Percentiles rank a stretch among this genome's conserved stretches.
Conservation (phyloP, 2,113 vertebrate genomes). For the Scartelaos histophorus region DNA sequence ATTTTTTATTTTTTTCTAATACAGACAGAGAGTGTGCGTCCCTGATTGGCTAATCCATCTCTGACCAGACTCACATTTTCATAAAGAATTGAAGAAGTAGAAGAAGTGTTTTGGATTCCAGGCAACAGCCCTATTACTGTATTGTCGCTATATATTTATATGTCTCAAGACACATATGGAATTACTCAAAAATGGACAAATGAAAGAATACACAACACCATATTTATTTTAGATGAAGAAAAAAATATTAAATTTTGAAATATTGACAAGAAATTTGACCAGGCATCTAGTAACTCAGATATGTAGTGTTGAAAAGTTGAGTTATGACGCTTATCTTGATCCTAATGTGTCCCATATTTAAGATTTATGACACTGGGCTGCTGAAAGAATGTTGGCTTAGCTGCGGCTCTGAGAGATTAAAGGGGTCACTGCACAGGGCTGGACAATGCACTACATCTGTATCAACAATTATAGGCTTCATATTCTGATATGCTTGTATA, state of each 20-base stretch:
- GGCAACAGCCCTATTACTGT: too few relatives aligned
- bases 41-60: too few relatives aligned
- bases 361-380: background rate
- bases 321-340: background rate
- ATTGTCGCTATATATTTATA: too few relatives aligned
- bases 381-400: background rate
- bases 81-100: too few relatives aligned
- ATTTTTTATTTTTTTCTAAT: too few relatives aligned
- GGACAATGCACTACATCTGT: background rate
- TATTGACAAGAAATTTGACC: background rate
- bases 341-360: slow-evolving; percentile 2
- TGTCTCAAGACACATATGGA: too few relatives aligned
- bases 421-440: background rate
- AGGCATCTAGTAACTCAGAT: background rate
- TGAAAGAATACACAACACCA: background rate
- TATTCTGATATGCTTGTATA: background rate
- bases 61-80: too few relatives aligned
- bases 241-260: background rate
- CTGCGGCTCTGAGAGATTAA: background rate
- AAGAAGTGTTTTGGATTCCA: too few relatives aligned
- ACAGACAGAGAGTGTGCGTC: too few relatives aligned
- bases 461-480: background rate
- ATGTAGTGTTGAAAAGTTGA: background rate
- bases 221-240: background rate
- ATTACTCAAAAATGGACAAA: background rate